These are phyloP conservation scores for Xanthorhoe spadicearia DNA, from an alignment of 2,888 invertebrate species.

Conservation along the genomic window DNA sequence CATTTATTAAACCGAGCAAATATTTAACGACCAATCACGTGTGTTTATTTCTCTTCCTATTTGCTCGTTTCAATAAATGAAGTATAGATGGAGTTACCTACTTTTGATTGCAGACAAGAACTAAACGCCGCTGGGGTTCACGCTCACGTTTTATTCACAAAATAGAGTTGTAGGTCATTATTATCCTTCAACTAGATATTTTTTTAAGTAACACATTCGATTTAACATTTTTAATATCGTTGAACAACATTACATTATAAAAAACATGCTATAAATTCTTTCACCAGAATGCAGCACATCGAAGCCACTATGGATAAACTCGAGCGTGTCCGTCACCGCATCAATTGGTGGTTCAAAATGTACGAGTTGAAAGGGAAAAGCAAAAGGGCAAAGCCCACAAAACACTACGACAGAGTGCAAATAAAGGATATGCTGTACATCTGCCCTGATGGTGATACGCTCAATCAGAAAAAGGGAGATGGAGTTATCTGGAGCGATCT, in stretches of 20 bases:
- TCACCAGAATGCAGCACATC: not conserved
- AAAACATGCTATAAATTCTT: not conserved
- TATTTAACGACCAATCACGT: too few species aligned
- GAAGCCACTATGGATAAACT: not conserved
- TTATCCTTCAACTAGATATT: too few species aligned
- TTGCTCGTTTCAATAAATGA: too few species aligned
- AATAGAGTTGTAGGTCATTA: too few species aligned
- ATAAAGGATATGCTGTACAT: not conserved
- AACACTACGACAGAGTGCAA: not conserved
- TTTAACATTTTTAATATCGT: too few species aligned
- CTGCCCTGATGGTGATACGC: not conserved
- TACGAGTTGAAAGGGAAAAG: not conserved
- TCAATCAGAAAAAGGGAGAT: not conserved
- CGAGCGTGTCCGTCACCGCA: not conserved
- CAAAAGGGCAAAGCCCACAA: not conserved
- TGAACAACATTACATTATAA: not conserved
- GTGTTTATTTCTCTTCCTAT: too few species aligned
- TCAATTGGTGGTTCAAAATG: slow-evolving; percentile 2
- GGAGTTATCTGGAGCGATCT: not conserved
- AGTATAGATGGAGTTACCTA: too few species aligned
- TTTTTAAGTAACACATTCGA: too few species aligned
- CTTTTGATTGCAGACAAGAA: too few species aligned
- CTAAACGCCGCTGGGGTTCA: too few species aligned
- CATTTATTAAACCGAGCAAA: too few species aligned
- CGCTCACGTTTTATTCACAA: too few species aligned